Conservation (phyloP, 2,888 invertebrate species). For the Drosophila niveifrons region DNA sequence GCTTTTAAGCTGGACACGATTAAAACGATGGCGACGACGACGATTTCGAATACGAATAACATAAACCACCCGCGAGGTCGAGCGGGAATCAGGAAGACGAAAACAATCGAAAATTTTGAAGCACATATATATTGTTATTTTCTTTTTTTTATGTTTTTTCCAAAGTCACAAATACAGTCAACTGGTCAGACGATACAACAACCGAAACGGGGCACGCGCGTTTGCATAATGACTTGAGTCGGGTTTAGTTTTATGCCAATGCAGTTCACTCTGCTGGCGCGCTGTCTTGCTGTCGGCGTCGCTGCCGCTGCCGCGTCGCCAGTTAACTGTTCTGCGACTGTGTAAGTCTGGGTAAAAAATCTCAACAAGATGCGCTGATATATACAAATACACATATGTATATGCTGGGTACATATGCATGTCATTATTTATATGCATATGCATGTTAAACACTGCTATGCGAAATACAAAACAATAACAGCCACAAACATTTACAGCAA, state of each 20-base stretch:
- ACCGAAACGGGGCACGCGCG: conserved; percentile 80
- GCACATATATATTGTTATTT: conserved; percentile 8
- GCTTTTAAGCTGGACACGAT: conserved; percentile 13
- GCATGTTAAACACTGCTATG: conserved; percentile 1
- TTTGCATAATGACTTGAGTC: conserved; percentile 80
- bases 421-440: background rate
- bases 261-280: conserved; percentile 46
- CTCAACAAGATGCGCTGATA: conserved; percentile 34
- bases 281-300: conserved; percentile 23
- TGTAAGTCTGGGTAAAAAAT: conserved; percentile 21
- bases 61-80: conserved; percentile 11
- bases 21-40: conserved; percentile 1
- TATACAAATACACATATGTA: background rate
- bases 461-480: background rate
- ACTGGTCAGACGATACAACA: conserved; percentile 70
- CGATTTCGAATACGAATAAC: conserved; percentile 3
- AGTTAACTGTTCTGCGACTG: conserved; percentile 28
- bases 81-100: conserved; percentile 15
- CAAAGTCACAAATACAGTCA: conserved; percentile 21
- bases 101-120: conserved; percentile 14
- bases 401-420: background rate
- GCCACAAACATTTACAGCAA: conserved; percentile 10
- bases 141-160: conserved; percentile 19
- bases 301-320: conserved; percentile 21
- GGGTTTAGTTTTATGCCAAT: conserved; percentile 77